Conservation (phyloP, 2,888 invertebrate species). For the Trachelus tabidus region DNA sequence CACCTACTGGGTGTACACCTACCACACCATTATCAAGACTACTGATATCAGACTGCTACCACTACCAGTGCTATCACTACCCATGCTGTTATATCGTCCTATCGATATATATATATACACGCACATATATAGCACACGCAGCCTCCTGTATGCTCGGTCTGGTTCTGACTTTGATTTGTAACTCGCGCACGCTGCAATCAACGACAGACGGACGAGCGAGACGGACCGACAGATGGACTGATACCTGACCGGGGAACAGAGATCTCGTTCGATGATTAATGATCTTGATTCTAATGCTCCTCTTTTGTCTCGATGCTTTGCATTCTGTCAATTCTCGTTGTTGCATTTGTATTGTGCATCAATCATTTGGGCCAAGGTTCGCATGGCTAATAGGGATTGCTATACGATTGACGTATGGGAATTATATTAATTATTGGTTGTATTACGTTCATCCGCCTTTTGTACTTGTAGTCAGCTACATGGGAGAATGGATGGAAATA, state of each 20-base stretch:
- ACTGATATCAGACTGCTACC: neutral
- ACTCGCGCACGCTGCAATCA: slow-evolving; percentile 36
- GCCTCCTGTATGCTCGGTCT: slow-evolving; percentile 1
- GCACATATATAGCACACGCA: neutral
- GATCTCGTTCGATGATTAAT: slow-evolving; percentile 1
- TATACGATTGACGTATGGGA: neutral
- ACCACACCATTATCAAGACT: neutral
- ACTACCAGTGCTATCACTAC: neutral
- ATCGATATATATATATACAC: neutral
- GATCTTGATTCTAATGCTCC: neutral
- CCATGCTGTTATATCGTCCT: neutral
- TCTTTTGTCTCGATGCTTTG: neutral
- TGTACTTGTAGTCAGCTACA: neutral
- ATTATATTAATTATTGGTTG: neutral
- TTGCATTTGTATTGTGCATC: neutral
- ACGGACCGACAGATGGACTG: neutral
- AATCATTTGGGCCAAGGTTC: neutral
- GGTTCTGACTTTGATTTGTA: slow-evolving; percentile 44
- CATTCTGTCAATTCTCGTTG: neutral
- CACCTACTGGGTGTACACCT: neutral
- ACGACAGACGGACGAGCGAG: neutral
- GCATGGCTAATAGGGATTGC: neutral
- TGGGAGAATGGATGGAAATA: neutral
- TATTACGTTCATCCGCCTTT: neutral
- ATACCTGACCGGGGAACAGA: slow-evolving; percentile 11